A percentile compares a stretch with the other conserved stretches of the same genome.
These are phyloP conservation scores for Psittacula cyanocephala DNA, from an alignment of 2,113 vertebrate genomes.

Conservation along the genomic window DNA sequence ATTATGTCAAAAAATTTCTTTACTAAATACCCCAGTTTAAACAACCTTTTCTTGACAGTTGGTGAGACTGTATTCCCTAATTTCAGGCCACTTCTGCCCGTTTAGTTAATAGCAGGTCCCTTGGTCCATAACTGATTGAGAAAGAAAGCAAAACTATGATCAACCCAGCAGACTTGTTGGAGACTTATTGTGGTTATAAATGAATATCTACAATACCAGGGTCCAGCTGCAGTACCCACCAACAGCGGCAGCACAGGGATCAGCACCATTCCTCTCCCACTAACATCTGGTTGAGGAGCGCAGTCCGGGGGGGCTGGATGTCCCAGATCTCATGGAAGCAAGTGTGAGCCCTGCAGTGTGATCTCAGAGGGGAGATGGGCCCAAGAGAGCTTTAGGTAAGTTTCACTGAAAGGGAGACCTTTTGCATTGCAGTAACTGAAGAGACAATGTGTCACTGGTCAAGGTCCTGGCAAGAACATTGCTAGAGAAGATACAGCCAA, in stretches of 20 bases:
- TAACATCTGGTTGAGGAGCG: background rate
- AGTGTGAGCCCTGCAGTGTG: background rate
- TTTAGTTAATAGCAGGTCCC: accelerated
- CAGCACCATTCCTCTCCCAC: background rate
- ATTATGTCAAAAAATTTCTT: background rate
- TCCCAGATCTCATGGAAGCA: background rate
- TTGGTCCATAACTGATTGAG: background rate
- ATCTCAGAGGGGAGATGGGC: background rate
- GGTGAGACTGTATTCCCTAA: background rate
- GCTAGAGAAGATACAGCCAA: background rate
- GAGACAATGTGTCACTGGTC: accelerated
- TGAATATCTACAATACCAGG: background rate
- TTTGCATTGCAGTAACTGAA: accelerated
- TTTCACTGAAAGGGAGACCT: background rate
- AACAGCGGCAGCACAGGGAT: accelerated
- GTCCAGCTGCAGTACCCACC: background rate
- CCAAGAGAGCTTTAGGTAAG: background rate
- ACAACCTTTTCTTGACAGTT: background rate
- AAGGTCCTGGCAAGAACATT: background rate
- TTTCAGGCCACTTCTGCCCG: background rate
- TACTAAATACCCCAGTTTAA: background rate
- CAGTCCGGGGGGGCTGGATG: background rate
- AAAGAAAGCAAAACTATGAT: background rate
- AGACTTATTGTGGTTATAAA: accelerated
- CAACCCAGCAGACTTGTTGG: accelerated